Percentiles rank a stretch among this genome's conserved stretches.
These are phyloP conservation scores for Turnix velox DNA, from an alignment of 2,113 vertebrate species.

Conservation along the genomic window DNA sequence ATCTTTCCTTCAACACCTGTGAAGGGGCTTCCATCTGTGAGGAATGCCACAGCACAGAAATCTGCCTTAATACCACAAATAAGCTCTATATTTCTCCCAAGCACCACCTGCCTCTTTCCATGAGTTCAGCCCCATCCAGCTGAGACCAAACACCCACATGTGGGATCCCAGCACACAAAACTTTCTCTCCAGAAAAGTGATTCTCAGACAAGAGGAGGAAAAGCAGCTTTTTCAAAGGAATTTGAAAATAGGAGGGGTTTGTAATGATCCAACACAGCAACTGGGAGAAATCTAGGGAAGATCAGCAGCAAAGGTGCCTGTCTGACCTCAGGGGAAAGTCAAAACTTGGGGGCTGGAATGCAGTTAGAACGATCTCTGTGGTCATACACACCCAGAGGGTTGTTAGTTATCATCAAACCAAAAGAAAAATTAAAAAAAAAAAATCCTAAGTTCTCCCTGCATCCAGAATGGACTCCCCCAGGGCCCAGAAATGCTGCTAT, in stretches of 20 bases:
- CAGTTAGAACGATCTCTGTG: not conserved
- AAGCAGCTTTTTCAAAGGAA: not conserved
- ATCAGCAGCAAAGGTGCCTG: not conserved
- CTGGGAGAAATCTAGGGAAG: not conserved
- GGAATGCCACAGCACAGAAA: not conserved
- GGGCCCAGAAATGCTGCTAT: not conserved
- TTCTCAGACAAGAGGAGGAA: not conserved
- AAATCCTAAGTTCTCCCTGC: not conserved
- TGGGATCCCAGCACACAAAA: not conserved
- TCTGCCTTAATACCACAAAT: not conserved
- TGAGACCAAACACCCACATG: not conserved
- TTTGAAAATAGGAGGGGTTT: not conserved
- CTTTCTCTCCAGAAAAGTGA: not conserved
- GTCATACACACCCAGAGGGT: not conserved
- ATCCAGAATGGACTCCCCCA: not conserved
- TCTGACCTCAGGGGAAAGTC: not conserved
- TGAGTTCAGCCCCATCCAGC: not conserved
- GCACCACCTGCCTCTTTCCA: fast-evolving
- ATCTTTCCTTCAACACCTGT: not conserved
- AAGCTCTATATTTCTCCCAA: not conserved
- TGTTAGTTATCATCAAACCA: not conserved
- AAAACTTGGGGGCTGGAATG: not conserved
- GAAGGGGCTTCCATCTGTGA: not conserved
- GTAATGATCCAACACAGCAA: not conserved
- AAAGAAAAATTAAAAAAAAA: not conserved